Evolutionary conservation across 1,140 invertebrate genomes (phyloP).

Genomic region (Drosophila ironensis): DNA sequence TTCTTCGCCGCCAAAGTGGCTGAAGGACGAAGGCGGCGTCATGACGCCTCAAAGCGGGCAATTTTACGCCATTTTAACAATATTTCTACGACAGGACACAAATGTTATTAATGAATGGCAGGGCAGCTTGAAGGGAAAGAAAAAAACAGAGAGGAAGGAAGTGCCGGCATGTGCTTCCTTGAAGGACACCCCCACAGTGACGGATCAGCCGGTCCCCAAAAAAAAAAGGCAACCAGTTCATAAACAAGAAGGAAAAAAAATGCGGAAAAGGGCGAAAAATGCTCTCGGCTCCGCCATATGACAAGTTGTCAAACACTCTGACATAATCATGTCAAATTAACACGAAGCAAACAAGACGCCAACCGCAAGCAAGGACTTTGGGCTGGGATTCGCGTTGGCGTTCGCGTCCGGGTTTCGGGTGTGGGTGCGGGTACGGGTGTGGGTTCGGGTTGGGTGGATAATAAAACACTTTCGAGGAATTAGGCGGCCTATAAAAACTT

Average conservation of each 20-base stretch:
- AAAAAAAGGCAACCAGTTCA: constrained; percentile 23
- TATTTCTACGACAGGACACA: constrained; percentile 50
- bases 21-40: not conserved
- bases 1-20: constrained; percentile 1
- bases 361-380: constrained; percentile 1
- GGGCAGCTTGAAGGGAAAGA: not conserved
- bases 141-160: constrained; percentile 3
- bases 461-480: constrained; percentile 69
- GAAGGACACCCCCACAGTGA: constrained; percentile 15
- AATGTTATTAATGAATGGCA: constrained; percentile 74
- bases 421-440: too few species aligned
- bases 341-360: constrained; percentile 48
- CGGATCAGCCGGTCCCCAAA: constrained; percentile 29
- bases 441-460: constrained; percentile 28
- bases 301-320: constrained; percentile 76
- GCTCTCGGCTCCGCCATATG: constrained; percentile 41
- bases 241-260: constrained; percentile 2
- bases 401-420: too few species aligned
- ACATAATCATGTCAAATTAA: constrained; percentile 80
- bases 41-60: constrained; percentile 63
- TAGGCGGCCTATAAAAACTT: too few species aligned
- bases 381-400: not conserved
- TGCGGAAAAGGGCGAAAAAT: not conserved
- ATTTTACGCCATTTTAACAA: constrained; percentile 81
- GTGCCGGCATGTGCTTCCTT: constrained; percentile 54